Base-by-base conservation (phyloP, 2,888 invertebrate genomes). In the Ellobium chinense region DNA sequence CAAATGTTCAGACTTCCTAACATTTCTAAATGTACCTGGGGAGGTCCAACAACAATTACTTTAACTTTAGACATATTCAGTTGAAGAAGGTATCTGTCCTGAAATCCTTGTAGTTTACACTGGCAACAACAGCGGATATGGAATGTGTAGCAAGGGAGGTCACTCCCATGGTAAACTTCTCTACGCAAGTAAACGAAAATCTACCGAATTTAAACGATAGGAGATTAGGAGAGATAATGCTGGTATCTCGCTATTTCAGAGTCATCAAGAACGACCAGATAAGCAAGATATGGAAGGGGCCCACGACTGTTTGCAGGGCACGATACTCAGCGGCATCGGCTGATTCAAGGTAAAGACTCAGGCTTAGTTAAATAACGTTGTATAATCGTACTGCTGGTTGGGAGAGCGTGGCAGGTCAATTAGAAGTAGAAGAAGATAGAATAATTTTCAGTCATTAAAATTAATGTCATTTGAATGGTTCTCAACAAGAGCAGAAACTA, bases 21-120 rank as follows among this genome's bases (percentile, higher is more conserved):
- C n/a, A n/a, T n/a, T n/a, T n/a, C n/a, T n/a, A 14, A 78, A 77
- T 37, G 74, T 73, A 89, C 90, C 87, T 88, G 85, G 75, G 88
- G 87, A 27, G 91, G 90, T 7, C 91, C 91, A 54, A 91, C 76
- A 4, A 90, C 84, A 5, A 91, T 85, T 54, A 91, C 83, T 82
- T 91, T 91, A 7, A 87, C 88, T 85, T 90, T 91, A 74, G 88
- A 88, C 91, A 91, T 91, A 37, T 12, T 82, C 18, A 46, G 18
- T 12, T 46, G 9, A 46, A 46, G 46, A n/a, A n/a, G n/a, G n/a
- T n/a, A n/a, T n/a, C n/a, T n/a, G n/a, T n/a, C n/a, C n/a, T n/a
- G n/a, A n/a, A n/a, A n/a, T n/a, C n/a, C n/a, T 24, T 65, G 29
- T 27, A 66, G 76, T 65, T 76, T 56, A 76, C 66, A 58, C 34